Base-by-base conservation (phyloP, 2,888 invertebrate genomes). In the Falcaria lacertinaria region DNA sequence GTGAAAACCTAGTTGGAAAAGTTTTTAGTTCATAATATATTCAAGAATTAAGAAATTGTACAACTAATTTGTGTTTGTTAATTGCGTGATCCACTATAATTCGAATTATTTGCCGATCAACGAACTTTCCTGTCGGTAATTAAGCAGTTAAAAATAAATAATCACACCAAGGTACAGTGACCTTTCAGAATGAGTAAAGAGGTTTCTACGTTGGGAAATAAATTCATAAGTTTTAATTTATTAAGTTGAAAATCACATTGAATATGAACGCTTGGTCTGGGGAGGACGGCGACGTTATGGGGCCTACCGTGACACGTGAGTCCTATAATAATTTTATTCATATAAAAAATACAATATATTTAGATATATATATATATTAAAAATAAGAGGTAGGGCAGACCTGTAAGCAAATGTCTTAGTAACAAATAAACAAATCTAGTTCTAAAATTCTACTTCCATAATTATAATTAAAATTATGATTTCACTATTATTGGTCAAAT, bases 251-350 rank as follows among this genome's bases (percentile, higher is more conserved):
- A 5, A 19, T 22, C 14, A 22, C 1, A 15, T 22, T 25, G 4
- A 37, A 14, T 2, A 85, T 86, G 86, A 66, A 82, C 38, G 85
- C 86, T 40, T 87, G 87, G 87, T 74, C 80, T 0, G 76, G 76
- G 0, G 74, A 74, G 25, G 64, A 61, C 0, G 64, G 59, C 0
- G 86, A 84, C 59, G 73, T 70, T 4, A 87, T 88, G 88, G 88
- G 88, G 7, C 82, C 87, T 1, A 63, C 80, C 0, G 79, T 89
- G 1, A 69, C 80, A 8, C 71, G 87, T 88, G 63, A 81, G 85
- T 81, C 45, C 40, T 33, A 2, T 3, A 19, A 19, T 6, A n/a
- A n/a, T n/a, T n/a, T n/a, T n/a, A n/a, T n/a, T n/a, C n/a, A n/a
- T n/a, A n/a, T n/a, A n/a, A n/a, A n/a, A n/a, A n/a, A n/a, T n/a